Percentiles rank a stretch among this genome's conserved stretches.
These are phyloP conservation scores for Fundulus diaphanus DNA, from an alignment of 2,797 vertebrate species.

Conservation along the genomic window DNA sequence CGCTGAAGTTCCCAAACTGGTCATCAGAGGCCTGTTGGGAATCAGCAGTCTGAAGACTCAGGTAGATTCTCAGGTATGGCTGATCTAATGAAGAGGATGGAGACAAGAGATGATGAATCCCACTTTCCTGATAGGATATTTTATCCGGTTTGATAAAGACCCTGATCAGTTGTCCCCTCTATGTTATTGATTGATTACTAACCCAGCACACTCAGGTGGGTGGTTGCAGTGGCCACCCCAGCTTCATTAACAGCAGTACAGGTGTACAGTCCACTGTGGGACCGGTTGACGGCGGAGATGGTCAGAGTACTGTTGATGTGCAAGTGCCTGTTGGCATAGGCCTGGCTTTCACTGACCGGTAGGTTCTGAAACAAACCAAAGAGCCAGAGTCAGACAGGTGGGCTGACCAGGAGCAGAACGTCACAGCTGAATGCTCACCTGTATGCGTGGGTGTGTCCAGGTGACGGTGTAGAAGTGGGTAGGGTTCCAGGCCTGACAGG, in stretches of 20 bases:
- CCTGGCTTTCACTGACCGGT: fast-evolving
- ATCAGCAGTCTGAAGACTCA: constrained; percentile 32
- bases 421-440: constrained; percentile 54
- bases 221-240: constrained; percentile 61
- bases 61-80: constrained; percentile 79
- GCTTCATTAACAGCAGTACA: constrained; percentile 77
- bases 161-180: neutral
- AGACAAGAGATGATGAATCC: neutral
- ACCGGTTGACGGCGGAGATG: constrained; percentile 63
- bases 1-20: constrained; percentile 21
- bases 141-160: neutral
- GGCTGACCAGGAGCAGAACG: neutral
- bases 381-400: neutral
- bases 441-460: constrained; percentile 70
- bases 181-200: neutral
- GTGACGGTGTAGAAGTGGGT: constrained; percentile 48
- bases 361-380: constrained; percentile 29
- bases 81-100: constrained; percentile 73
- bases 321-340: fast-evolving
- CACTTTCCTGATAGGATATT: neutral
- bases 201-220: constrained; percentile 82
- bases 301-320: constrained; percentile 58
- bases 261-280: constrained; percentile 80
- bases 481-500: constrained; percentile 72
- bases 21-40: neutral